Evolutionary conservation across 2,113 vertebrate genomes (phyloP), one percentile per base, ranked within the genome.

Genomic region (Nothoprocta pentlandii): DNA sequence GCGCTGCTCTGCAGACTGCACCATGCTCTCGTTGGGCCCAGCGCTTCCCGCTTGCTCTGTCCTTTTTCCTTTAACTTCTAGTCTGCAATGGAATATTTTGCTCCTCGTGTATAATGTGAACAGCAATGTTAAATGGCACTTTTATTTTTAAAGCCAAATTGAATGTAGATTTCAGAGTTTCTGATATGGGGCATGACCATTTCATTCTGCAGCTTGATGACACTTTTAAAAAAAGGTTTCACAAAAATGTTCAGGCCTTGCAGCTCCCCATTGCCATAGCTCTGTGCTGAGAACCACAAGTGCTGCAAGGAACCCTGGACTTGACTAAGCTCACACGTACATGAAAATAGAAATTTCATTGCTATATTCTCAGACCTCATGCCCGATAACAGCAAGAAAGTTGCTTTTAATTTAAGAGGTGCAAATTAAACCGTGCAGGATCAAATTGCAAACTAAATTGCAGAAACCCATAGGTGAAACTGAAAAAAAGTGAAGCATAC

Each of bases 371-470:
- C 39, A 64, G 80, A 78, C 21, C 51, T 28, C 17, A 73, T 88
- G 69, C 34, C 89, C 49, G 12, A 25, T 79, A 88, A 86, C 92
- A 93, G 66, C 70, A 73, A 87, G 94, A 71, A 73, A 87, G 39
- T 71, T 76, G 56, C 19, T 61, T 95, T 94, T 95, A 89, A 89
- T 94, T 89, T 87, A 89, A 81, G 84, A 92, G 58, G 94, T 94
- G 95, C 67, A 93, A 96, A 95, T 95, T 94, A 93, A 95, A 87
- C 89, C 5, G 8, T 61, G 80, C 5, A 7, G 90, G 85, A 80
- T 47, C 47, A 90, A 85, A 83, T 16, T 67, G 54, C 1, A 17
- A 79, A 44, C 53, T 82, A 82, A 83, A 92, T 58, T 58, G 7
- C 53, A 71, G 39, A 83, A 84, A 25, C 34, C 63, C n/a, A 4